A percentile compares a stretch with the other conserved stretches of the same genome.
Evolutionary conservation across 2,797 vertebrate species (phyloP).

Genomic region (Threskiornis aethiopicus): DNA sequence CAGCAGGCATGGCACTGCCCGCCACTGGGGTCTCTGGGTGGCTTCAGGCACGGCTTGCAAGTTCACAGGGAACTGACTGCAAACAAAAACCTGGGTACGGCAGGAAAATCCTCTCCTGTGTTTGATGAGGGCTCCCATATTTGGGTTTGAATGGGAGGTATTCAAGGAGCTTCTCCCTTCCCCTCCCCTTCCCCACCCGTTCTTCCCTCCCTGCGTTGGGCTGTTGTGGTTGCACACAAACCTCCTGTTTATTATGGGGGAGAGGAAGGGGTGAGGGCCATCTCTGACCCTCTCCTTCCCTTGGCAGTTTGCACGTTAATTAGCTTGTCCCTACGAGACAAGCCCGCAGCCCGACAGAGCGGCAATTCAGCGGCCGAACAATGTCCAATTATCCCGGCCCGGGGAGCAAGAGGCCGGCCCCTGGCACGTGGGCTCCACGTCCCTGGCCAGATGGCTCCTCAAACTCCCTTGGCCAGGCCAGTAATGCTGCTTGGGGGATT

Average conservation of each 20-base stretch:
- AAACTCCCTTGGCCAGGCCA: neutral
- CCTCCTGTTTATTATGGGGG: neutral
- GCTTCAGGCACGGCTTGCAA: neutral
- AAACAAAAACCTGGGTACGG: neutral
- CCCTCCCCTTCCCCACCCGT: neutral
- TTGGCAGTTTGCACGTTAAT: slow-evolving; percentile 22
- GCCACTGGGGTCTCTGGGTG: neutral
- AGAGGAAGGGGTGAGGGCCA: neutral
- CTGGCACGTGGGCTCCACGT: neutral
- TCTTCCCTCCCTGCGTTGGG: accelerated
- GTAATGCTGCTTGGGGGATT: neutral
- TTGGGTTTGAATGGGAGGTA: neutral
- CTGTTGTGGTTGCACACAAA: neutral
- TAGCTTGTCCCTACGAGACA: neutral
- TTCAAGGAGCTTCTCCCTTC: neutral
- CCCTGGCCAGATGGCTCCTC: slow-evolving; percentile 19
- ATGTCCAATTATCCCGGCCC: slow-evolving; percentile 34
- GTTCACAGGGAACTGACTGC: neutral
- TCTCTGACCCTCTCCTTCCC: slow-evolving; percentile 2
- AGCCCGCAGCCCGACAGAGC: slow-evolving; percentile 25
- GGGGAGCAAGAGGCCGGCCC: neutral
- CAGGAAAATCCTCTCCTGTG: neutral
- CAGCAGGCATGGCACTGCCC: accelerated
- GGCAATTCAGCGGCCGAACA: slow-evolving; percentile 38
- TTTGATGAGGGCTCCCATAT: accelerated